phyloP scores from a whole-genome alignment of 1,140 invertebrate species.

The Anoplolepis gracilipes region DNA sequence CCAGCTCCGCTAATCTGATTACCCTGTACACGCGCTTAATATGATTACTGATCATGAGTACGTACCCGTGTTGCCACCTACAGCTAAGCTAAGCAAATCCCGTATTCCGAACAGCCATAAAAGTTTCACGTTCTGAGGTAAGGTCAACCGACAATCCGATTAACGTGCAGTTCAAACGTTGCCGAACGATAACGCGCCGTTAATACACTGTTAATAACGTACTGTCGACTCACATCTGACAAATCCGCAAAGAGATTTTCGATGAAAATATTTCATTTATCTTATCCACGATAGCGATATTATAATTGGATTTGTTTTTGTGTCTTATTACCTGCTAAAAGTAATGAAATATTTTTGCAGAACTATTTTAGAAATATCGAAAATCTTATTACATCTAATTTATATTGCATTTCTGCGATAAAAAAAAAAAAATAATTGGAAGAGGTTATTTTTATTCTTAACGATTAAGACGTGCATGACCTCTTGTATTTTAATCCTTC shows the following conservation, averaged over 20 bases:
- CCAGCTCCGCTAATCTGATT: constrained; percentile 86
- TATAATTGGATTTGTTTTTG: neutral
- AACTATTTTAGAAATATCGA: constrained; percentile 26
- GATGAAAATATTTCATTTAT: constrained; percentile 11
- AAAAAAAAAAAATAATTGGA: neutral
- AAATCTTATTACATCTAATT: constrained; percentile 17
- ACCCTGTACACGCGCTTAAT: constrained; percentile 86
- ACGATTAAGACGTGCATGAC: constrained; percentile 14
- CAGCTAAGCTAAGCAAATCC: constrained; percentile 83
- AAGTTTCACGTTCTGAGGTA: constrained; percentile 81
- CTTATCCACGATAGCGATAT: neutral
- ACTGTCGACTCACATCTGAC: neutral
- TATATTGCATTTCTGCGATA: constrained; percentile 7
- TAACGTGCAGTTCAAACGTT: constrained; percentile 71
- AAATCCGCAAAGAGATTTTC: neutral
- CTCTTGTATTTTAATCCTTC: constrained; percentile 37
- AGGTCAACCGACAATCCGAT: constrained; percentile 77
- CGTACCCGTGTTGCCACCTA: constrained; percentile 83
- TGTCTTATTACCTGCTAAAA: neutral
- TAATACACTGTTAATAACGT: constrained; percentile 10
- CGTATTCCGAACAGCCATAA: constrained; percentile 82
- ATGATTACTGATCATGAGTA: constrained; percentile 86
- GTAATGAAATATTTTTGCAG: neutral
- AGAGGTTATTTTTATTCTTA: constrained; percentile 19
- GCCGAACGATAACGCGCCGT: constrained; percentile 61